Percentiles rank a stretch among this genome's conserved stretches.
Evolutionary conservation across 2,888 invertebrate genomes (phyloP).

Genomic region (Podabrus alpinus): DNA sequence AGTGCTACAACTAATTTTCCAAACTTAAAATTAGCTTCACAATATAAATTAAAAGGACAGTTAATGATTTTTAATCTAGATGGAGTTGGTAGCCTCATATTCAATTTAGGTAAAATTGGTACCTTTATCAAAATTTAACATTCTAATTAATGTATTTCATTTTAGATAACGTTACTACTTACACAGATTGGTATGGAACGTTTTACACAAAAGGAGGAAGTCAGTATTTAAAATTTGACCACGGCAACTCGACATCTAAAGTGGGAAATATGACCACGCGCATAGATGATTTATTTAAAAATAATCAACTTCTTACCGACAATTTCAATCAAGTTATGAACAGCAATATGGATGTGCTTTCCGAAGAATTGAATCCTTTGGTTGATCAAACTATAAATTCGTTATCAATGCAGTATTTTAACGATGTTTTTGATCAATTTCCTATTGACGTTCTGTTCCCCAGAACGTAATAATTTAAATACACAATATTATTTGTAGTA

Average conservation of each 20-base stretch:
- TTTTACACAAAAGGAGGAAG: not conserved
- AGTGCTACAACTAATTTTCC: conserved; percentile 9
- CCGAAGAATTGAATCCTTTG: conserved; percentile 50
- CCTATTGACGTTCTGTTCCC: conserved; percentile 40
- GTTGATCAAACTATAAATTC: conserved; percentile 38
- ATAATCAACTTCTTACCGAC: conserved; percentile 39
- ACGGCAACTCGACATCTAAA: not conserved
- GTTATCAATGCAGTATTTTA: conserved; percentile 33
- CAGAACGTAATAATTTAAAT: not conserved
- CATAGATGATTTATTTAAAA: conserved; percentile 40
- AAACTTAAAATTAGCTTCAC: conserved; percentile 36
- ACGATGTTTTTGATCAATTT: conserved; percentile 36
- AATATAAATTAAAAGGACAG: conserved; percentile 43
- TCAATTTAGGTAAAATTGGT: not conserved
- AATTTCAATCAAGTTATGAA: conserved; percentile 50
- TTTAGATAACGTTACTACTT: not conserved
- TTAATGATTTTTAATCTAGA: conserved; percentile 40
- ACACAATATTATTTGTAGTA: too few species aligned
- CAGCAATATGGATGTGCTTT: conserved; percentile 49
- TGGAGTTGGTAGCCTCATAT: conserved; percentile 1
- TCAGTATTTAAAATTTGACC: not conserved
- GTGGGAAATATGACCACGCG: conserved; percentile 34
- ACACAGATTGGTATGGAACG: not conserved
- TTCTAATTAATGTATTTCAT: not conserved
- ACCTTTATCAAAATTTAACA: not conserved